Percentiles rank a stretch among this genome's conserved stretches.
These are phyloP conservation scores for Heteromormyrus szaboi DNA, from an alignment of 2,797 vertebrate genomes.

Conservation along the genomic window DNA sequence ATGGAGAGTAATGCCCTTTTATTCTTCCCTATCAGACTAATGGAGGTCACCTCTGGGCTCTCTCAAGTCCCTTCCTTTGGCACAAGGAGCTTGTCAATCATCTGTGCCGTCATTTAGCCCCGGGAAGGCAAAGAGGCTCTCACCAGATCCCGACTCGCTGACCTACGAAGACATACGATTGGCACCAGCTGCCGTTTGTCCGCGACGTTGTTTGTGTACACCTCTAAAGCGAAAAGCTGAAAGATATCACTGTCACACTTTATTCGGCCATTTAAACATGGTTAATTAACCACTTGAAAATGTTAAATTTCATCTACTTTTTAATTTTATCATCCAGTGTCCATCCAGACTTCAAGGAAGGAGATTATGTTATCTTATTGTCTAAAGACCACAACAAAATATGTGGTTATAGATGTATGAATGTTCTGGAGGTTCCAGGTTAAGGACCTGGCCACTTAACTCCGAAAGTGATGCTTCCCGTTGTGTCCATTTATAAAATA, in stretches of 20 bases:
- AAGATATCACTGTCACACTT: neutral
- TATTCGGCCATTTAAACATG: neutral
- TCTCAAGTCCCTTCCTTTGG: constrained; percentile 71
- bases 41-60: constrained; percentile 74
- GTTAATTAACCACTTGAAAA: neutral
- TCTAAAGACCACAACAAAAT: neutral
- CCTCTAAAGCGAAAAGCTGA: neutral
- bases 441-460: neutral
- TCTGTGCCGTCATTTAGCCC: constrained; percentile 69
- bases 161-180: neutral
- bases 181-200: neutral
- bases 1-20: constrained; percentile 70
- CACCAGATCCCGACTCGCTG: neutral
- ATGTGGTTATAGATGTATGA: neutral
- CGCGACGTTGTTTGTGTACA: neutral
- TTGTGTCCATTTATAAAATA: neutral
- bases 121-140: constrained; percentile 55
- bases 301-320: neutral
- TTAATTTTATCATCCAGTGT: neutral
- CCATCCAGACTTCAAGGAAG: neutral
- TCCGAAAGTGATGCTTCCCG: neutral
- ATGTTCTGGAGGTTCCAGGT: neutral
- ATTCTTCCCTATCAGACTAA: constrained; percentile 72
- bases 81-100: constrained; percentile 76
- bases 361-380: neutral